A percentile compares a stretch with the other conserved stretches of the same genome.
These are phyloP conservation scores for Dynastes tityus DNA, from an alignment of 2,888 invertebrate species.

Conservation along the genomic window DNA sequence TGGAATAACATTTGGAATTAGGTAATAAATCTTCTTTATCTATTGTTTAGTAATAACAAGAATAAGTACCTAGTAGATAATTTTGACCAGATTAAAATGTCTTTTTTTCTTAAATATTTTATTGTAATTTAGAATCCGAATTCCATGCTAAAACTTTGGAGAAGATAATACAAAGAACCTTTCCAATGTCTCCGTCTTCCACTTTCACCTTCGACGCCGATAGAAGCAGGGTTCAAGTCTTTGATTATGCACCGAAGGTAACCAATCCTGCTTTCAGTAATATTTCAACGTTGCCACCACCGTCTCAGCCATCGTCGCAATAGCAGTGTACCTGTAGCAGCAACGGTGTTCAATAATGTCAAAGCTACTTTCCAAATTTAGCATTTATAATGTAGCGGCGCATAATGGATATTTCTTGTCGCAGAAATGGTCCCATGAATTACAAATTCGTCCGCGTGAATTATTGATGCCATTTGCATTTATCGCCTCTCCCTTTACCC, in stretches of 20 bases:
- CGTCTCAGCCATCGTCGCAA: neutral
- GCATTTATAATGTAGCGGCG: constrained; percentile 65
- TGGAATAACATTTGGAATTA: too few relatives aligned
- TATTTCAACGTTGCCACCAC: neutral
- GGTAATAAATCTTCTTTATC: too few relatives aligned
- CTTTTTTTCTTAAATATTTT: too few relatives aligned
- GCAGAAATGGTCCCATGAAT: constrained; percentile 63
- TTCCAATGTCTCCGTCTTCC: too few relatives aligned
- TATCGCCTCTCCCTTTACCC: constrained; percentile 49
- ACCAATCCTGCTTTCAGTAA: neutral
- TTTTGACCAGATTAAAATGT: too few relatives aligned
- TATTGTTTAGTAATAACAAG: too few relatives aligned
- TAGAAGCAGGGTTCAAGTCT: too few relatives aligned
- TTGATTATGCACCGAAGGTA: constrained; percentile 1
- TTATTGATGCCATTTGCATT: constrained; percentile 63
- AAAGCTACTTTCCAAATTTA: constrained; percentile 58
- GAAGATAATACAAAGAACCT: too few relatives aligned
- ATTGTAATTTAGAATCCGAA: too few relatives aligned
- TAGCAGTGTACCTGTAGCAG: neutral
- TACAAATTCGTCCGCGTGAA: constrained; percentile 64
- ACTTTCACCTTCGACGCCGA: too few relatives aligned
- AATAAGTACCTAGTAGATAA: too few relatives aligned
- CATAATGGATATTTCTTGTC: constrained; percentile 67
- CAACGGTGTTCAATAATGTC: constrained; percentile 51
- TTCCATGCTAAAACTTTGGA: too few relatives aligned